Evolutionary conservation across 2,888 invertebrate genomes (phyloP), one percentile per base, ranked within the genome.

Genomic region (Acanthopleura granulata): DNA sequence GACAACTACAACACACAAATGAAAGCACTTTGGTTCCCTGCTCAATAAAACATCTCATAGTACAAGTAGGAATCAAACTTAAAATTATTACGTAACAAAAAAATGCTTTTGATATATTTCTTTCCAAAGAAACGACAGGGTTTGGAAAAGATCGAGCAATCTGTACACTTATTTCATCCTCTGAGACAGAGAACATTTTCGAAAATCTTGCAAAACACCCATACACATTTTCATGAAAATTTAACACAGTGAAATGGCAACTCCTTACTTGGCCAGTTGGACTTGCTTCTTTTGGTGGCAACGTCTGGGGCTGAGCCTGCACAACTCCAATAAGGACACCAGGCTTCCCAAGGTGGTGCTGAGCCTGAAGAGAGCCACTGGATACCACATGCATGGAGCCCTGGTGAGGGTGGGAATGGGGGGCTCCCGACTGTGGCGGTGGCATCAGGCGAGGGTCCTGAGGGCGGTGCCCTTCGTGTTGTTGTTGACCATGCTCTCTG

Each of bases 191-290:
- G n/a, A n/a, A n/a, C n/a, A n/a, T n/a, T n/a, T n/a, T n/a, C n/a
- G n/a, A n/a, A n/a, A n/a, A n/a, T n/a, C n/a, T n/a, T n/a, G n/a
- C n/a, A n/a, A n/a, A n/a, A n/a, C n/a, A n/a, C n/a, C n/a, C 40
- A 40, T 40, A 40, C 40, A 40, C 3, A 40, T 40, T 40, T 40
- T 40, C 40, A 40, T 40, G 40, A 40, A 40, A 72, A n/a, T 4
- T 29, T n/a, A n/a, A 50, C 49, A 50, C 51, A 50, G 22, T 50
- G 27, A n/a, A 30, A 40, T 9, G 40, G 9, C 9, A 9, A 40
- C 12, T 57, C 18, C 80, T 71, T 77, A 86, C 82, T 85, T 86
- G 82, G 71, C 86, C 82, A 74, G 79, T 82, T 75, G 86, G 82
- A 75, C 85, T 83, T 76, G 83, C 77, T 77, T 83, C 81, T 79